Conservation (phyloP, 2,797 vertebrate genomes). For the Bovichtus diacanthus region DNA sequence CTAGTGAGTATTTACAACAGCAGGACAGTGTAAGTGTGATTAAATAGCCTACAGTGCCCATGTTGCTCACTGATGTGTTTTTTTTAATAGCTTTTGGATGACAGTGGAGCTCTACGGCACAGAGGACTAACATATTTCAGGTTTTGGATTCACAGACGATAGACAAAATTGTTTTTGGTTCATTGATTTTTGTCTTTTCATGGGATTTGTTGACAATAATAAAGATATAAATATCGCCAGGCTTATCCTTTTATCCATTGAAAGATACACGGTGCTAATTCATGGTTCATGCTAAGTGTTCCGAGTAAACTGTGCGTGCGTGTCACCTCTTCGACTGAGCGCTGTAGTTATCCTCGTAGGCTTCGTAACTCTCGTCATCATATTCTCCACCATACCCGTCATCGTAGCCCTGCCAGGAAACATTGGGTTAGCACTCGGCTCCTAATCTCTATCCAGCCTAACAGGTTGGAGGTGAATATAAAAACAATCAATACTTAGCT, state of each 20-base stretch:
- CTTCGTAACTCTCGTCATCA: conserved; percentile 94
- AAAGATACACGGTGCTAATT: background rate
- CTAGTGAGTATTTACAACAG: conserved; percentile 30
- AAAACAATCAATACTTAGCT: conserved; percentile 72
- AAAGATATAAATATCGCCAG: background rate
- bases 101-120: conserved; percentile 1
- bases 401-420: conserved; percentile 90
- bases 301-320: background rate
- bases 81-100: conserved; percentile 29
- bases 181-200: background rate
- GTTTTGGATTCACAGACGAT: background rate
- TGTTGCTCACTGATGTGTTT: conserved; percentile 38
- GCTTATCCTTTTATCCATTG: background rate
- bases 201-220: background rate
- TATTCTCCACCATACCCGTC: conserved; percentile 97
- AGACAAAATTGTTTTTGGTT: background rate
- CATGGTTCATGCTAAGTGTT: background rate
- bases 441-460: conserved; percentile 37
- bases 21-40: conserved; percentile 17
- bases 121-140: background rate
- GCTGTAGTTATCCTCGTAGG: conserved; percentile 93
- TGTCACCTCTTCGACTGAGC: conserved; percentile 93
- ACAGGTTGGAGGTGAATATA: conserved; percentile 60
- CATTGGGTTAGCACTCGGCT: background rate
- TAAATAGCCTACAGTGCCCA: conserved; percentile 10